Evolutionary conservation across 1,140 invertebrate genomes (phyloP).

Genomic region (Drosophila pseudoobscura): DNA sequence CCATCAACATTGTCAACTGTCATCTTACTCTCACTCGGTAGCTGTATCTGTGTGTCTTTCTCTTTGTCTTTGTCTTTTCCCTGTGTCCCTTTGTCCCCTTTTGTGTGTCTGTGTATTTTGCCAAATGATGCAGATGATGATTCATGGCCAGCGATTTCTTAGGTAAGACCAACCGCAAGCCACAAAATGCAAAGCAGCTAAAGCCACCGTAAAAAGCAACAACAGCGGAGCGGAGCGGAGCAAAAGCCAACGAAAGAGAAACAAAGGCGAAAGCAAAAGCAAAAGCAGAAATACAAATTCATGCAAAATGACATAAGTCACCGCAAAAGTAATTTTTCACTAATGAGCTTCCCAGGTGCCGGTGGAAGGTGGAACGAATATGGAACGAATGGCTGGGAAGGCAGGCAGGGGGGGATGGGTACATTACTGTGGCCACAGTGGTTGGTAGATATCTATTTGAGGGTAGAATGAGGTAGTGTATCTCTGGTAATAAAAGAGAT

Average conservation of each 20-base stretch:
- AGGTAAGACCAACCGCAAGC: constrained; percentile 37
- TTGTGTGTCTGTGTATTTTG: constrained; percentile 10
- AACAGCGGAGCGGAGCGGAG: neutral
- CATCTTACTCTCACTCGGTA: constrained; percentile 10
- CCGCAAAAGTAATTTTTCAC: constrained; percentile 81
- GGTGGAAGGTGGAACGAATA: constrained; percentile 8
- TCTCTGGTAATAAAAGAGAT: no score
- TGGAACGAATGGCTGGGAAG: constrained; percentile 12
- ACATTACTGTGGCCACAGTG: constrained; percentile 23
- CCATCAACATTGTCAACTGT: constrained; percentile 21
- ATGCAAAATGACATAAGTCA: constrained; percentile 79
- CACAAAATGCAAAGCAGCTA: constrained; percentile 34
- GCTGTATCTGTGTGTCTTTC: neutral
- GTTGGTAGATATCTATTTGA: neutral
- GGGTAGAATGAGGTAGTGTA: no score
- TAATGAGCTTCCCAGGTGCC: constrained; percentile 71
- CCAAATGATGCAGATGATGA: constrained; percentile 66
- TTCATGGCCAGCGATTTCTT: constrained; percentile 68
- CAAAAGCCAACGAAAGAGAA: constrained; percentile 25
- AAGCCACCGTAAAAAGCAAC: neutral
- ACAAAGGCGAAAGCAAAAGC: constrained; percentile 29
- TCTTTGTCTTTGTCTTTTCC: constrained; percentile 1
- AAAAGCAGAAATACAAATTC: constrained; percentile 79
- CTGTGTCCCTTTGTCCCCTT: neutral
- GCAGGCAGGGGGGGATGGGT: neutral